Base-by-base conservation (phyloP, 2,888 invertebrate genomes). In the Phyllotreta striolata region DNA sequence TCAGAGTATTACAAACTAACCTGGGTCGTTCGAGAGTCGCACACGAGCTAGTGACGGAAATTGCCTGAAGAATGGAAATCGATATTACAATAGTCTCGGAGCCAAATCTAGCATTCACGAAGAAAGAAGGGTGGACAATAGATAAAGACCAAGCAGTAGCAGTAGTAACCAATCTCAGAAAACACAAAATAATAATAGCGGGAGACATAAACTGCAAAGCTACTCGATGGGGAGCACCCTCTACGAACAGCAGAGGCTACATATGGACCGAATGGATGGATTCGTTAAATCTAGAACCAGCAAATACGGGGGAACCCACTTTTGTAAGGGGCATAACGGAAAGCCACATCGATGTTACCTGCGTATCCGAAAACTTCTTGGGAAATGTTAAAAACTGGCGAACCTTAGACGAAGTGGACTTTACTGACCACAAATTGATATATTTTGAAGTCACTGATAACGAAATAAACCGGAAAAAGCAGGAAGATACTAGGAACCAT, bases 201-300 rank as follows among this genome's bases (percentile, higher is more conserved):
- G 55, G 41, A 24, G 55, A 55, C 24, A 55, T 55, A 39, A 55
- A 55, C 14, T 14, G 39, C 13, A 55, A 55, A 35, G 38, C 41
- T 14, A n/a, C 10, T 6, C 12, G 13, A 55, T 55, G 40, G 55
- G 41, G 55, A 5, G 39, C 24, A 12, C 55, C 55, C 10, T 24
- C 10, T 40, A 40, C 40, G 24, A 40, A 55, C 41, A 10, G 13
- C n/a, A 55, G 55, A 35, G 55, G 55, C 55, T 40, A 24, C 4
- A 24, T 24, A 3, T 24, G 24, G 24, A 24, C 24, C 4, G 24
- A 24, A 1, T 24, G 24, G 24, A 24, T 24, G 24, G 1, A 1
- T 24, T 1, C 4, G 4, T 34, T 56, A 13, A 38, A 56, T 5
- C 6, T 46, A 35, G 56, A 46, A 13, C 34, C 12, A 5, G 37